Evolutionary conservation across 2,888 invertebrate genomes (phyloP), one percentile per base, ranked within the genome.

Genomic region (Netelia fuscicornis): DNA sequence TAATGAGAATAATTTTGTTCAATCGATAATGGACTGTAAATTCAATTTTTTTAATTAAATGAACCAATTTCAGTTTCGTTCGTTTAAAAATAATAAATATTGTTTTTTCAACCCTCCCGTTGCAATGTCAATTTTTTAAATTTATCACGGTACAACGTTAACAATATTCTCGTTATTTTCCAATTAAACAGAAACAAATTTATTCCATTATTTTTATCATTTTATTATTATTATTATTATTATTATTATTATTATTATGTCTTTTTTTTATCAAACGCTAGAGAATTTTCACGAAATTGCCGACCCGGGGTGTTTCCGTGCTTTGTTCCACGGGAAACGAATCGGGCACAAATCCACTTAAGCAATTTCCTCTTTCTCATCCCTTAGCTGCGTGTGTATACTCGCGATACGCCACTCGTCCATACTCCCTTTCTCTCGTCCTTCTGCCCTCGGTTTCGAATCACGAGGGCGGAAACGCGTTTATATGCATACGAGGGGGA

Each of bases 301-400:
- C 30, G 30, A 30, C 30, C 30, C 30, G 0, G 0, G 30, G 52
- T 25, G 0, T 42, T 44, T 11, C 44, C 60, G n/a, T 13, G 23
- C 6, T n/a, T 2, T 74, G 2, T 25, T 11, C 23, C 25, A 48
- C 23, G 44, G 23, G 54, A 56, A 52, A 52, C 48, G 17, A 54
- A 76, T 65, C 56, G 65, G n/a, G 37, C 11, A 30, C 76, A 79
- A 81, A 83, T 83, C 79, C 88, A 88, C 81, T 87, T 88, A 85
- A 87, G 87, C 88, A 86, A 88, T 90, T 88, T 89, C 82, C 88
- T 88, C 89, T 84, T 84, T 70, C 86, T 25, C 79, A 77, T 65
- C 70, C 74, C 71, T 23, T 37, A 65, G 67, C 64, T 74, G 75
- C 83, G 65, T 62, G 25, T 71, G 65, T 58, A 75, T 58, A 44